Conservation (phyloP, 2,888 invertebrate genomes). For the Perithous albicinctus region DNA sequence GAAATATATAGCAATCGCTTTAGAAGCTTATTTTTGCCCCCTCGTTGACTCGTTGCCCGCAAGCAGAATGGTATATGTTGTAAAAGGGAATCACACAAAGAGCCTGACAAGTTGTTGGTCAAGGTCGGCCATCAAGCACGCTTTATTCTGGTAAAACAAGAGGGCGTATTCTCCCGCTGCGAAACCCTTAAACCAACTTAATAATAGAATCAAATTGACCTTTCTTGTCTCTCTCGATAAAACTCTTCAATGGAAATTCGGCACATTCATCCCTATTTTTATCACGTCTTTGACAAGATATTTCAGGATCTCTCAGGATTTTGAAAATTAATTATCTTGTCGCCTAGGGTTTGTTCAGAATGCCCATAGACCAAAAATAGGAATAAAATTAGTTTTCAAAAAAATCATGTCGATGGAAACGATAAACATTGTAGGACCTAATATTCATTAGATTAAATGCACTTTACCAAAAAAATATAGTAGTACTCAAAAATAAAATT, state of each 20-base stretch:
- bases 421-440: too few relatives aligned
- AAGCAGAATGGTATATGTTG: conserved; percentile 31
- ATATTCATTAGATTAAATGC: too few relatives aligned
- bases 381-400: too few relatives aligned
- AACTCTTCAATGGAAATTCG: not conserved
- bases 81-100: conserved; percentile 47
- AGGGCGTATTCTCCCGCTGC: conserved; percentile 4
- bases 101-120: conserved; percentile 38
- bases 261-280: too few relatives aligned
- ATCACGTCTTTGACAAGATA: too few relatives aligned
- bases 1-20: conserved; percentile 19
- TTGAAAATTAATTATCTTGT: too few relatives aligned
- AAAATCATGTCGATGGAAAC: too few relatives aligned
- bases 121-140: conserved; percentile 49
- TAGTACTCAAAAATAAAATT: too few relatives aligned
- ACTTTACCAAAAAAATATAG: too few relatives aligned
- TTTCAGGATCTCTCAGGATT: too few relatives aligned
- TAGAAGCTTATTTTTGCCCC: conserved; percentile 52
- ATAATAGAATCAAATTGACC: conserved; percentile 17
- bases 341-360: too few relatives aligned
- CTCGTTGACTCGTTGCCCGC: conserved; percentile 58
- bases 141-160: conserved; percentile 40
- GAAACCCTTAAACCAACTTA: conserved; percentile 8
- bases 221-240: not conserved
- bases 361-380: too few relatives aligned